Evolutionary conservation across 1,140 invertebrate genomes (phyloP), one percentile per base, ranked within the genome.

Genomic region (Drosophila subpulchrella): DNA sequence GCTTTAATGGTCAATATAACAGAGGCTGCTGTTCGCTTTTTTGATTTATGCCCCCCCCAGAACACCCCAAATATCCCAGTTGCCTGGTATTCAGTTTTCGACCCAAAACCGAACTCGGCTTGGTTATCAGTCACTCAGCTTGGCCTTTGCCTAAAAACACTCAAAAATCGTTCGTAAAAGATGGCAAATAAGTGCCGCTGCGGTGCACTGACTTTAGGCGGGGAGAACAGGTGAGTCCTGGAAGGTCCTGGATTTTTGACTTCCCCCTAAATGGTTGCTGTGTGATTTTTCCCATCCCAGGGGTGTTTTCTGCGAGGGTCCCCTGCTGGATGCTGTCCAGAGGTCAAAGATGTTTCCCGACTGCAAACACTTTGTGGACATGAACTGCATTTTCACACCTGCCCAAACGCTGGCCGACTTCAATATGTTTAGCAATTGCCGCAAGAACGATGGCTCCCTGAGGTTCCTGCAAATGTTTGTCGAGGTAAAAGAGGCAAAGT

Each of bases 341-440:
- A 94, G 95, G 90, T 94, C 95, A 0, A 93, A 94, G 27, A 93
- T 98, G 15, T 97, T 95, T 92, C 92, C 94, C 10, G 97, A 98
- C 93, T 97, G 96, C 58, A 99, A 98, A 92, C 96, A 96, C 10
- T 99, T 98, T 92, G 97, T 98, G 6, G 97, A 98, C 88, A 96
- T 97, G 94, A 96, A 95, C 89, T 93, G 98, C 59, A 95, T 95
- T 72, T 92, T 94, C 39, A 92, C 95, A 4, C 95, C 96, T 2
- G 93, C 95, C 27, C 93, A 95, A 60, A 96, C 95, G 0, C 73
- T 96, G 34, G 84, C 92, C 0, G 94, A 95, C 15, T 95, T 96
- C 71, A 90, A 96, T 11, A 92, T 94, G 46, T 95, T 95, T 79
- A 97, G 97, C 95, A 57, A 66, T 20, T 91, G 94, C 82, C 94